Conservation (phyloP, 1,140 invertebrate genomes). For the Euura saliciscinereae region DNA sequence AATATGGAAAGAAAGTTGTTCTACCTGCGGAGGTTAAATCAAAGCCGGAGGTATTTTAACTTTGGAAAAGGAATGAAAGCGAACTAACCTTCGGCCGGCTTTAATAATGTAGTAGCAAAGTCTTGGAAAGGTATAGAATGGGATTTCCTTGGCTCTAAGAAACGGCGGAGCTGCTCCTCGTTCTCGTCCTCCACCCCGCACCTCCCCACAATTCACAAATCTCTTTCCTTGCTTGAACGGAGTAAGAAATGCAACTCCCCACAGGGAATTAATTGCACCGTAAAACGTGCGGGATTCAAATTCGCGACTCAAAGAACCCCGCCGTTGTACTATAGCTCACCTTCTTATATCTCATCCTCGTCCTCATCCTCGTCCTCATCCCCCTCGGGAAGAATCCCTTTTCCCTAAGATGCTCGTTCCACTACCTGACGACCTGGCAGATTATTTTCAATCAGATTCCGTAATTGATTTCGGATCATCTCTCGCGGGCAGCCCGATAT, state of each 20-base stretch:
- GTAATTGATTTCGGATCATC: conserved; percentile 2
- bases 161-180: too few species aligned
- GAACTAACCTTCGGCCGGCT: neutral
- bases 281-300: neutral
- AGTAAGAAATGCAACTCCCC: neutral
- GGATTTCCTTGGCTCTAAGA: neutral
- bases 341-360: neutral
- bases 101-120: conserved; percentile 6
- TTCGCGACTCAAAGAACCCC: conserved; percentile 4
- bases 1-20: too few species aligned
- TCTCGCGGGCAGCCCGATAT: neutral
- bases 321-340: neutral
- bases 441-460: neutral
- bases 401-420: neutral
- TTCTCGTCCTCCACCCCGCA: neutral
- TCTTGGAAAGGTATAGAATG: neutral
- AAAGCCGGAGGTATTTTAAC: too few species aligned
- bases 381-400: neutral
- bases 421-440: neutral
- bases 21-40: too few species aligned
- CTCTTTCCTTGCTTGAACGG: conserved; percentile 2
- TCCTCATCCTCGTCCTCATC: neutral
- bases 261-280: conserved; percentile 1
- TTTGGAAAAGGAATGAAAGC: neutral
- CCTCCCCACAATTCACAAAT: neutral